Percentiles rank a stretch among this genome's conserved stretches.
These are phyloP conservation scores for Danio aesculapii DNA, from an alignment of 2,797 vertebrate genomes.

Conservation along the genomic window DNA sequence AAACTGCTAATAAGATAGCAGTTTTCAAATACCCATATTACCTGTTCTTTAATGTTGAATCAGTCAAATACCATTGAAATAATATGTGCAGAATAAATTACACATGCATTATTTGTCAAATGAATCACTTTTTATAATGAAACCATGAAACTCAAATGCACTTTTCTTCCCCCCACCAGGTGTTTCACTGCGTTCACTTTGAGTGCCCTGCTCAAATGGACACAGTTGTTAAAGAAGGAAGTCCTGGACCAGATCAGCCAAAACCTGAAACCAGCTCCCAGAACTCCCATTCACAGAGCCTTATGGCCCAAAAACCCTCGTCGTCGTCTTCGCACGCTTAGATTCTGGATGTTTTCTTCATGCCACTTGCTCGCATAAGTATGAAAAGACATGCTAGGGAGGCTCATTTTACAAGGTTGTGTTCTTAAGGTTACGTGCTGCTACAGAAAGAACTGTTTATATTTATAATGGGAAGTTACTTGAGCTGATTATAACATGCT, in stretches of 20 bases:
- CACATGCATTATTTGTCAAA: not conserved
- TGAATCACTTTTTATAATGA: not conserved
- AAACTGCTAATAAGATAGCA: no score
- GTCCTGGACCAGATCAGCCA: constrained; percentile 72
- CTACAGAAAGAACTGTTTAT: constrained; percentile 48
- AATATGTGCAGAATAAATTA: no score
- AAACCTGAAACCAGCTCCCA: constrained; percentile 38
- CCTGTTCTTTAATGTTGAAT: not conserved
- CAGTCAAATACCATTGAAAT: no score
- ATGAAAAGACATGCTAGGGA: constrained; percentile 36
- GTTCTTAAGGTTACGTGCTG: constrained; percentile 42
- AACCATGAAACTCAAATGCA: not conserved
- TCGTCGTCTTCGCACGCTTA: constrained; percentile 43
- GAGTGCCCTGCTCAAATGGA: constrained; percentile 92
- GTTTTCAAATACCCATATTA: no score
- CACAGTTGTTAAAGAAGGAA: constrained; percentile 81
- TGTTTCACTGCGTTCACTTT: constrained; percentile 98
- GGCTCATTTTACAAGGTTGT: constrained; percentile 31
- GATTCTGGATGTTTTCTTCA: constrained; percentile 30
- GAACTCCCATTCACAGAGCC: constrained; percentile 33
- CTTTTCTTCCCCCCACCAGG: constrained; percentile 73
- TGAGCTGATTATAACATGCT: constrained; percentile 21
- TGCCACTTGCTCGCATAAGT: not conserved
- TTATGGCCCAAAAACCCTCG: constrained; percentile 32
- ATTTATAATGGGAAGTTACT: constrained; percentile 50